These are phyloP conservation scores for Dicerorhinus sumatrensis DNA, from an alignment of 2,113 vertebrate genomes.

Conservation along the genomic window DNA sequence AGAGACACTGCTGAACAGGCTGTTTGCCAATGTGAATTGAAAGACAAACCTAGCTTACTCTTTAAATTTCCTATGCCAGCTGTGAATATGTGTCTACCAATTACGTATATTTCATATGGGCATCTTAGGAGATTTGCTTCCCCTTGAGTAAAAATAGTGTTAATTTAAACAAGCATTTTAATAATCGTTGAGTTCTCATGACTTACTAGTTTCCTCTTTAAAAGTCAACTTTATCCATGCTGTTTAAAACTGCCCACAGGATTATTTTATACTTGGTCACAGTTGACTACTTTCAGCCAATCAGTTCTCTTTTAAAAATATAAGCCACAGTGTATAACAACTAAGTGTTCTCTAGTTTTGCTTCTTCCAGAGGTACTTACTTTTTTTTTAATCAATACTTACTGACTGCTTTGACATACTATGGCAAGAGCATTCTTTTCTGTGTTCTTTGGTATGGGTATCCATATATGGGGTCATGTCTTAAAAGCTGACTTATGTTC, in stretches of 20 bases:
- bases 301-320: constrained; percentile 4
- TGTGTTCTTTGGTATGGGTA: not conserved
- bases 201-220: not conserved
- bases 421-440: not conserved
- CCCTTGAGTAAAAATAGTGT: not conserved
- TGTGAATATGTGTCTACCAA: not conserved
- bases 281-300: not conserved
- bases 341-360: not conserved
- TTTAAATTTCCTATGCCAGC: not conserved
- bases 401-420: not conserved
- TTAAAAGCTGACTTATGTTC: not conserved
- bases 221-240: not conserved
- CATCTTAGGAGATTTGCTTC: not conserved
- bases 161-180: constrained; percentile 18
- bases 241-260: not conserved
- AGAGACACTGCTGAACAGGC: not conserved
- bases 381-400: not conserved
- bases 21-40: not conserved
- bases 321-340: not conserved
- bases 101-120: not conserved
- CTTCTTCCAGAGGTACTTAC: not conserved
- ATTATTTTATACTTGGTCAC: not conserved
- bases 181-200: not conserved
- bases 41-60: not conserved
- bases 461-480: not conserved